Evolutionary conservation across 2,888 invertebrate species (phyloP).

Genomic region (Brenthis daphne): DNA sequence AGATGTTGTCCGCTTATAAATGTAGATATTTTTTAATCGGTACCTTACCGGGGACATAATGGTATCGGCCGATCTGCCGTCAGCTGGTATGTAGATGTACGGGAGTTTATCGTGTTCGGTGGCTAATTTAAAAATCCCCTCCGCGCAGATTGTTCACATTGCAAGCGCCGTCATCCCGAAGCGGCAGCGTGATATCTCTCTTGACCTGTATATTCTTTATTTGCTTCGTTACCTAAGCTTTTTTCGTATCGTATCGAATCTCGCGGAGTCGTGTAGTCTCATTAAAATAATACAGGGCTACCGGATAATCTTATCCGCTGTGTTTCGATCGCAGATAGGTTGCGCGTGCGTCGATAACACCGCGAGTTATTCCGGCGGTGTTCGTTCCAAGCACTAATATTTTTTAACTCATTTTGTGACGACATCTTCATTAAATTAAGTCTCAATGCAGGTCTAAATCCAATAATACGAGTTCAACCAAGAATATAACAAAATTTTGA

Average conservation of each 20-base stretch:
- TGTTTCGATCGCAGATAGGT: slow-evolving; percentile 81
- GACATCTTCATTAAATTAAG: slow-evolving; percentile 79
- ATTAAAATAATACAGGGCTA: slow-evolving; percentile 83
- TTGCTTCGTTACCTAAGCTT: slow-evolving; percentile 78
- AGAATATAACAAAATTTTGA: too few relatives aligned
- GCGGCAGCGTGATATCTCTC: slow-evolving; percentile 73
- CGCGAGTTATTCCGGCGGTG: slow-evolving; percentile 76
- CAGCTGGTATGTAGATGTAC: slow-evolving; percentile 79
- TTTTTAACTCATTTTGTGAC: slow-evolving; percentile 74
- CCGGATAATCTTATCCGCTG: slow-evolving; percentile 82
- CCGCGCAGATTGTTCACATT: slow-evolving; percentile 55
- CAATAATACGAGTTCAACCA: background rate
- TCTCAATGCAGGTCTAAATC: slow-evolving; percentile 41
- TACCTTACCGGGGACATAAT: slow-evolving; percentile 80
- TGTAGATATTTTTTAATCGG: slow-evolving; percentile 79
- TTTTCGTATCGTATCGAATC: slow-evolving; percentile 76
- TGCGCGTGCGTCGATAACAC: slow-evolving; percentile 80
- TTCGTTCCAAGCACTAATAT: slow-evolving; percentile 73
- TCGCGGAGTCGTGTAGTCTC: slow-evolving; percentile 80
- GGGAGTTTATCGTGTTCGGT: slow-evolving; percentile 70
- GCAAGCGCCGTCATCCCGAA: slow-evolving; percentile 59
- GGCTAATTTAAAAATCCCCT: slow-evolving; percentile 77
- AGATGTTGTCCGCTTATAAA: slow-evolving; percentile 79
- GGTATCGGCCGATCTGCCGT: slow-evolving; percentile 80
- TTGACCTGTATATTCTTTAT: slow-evolving; percentile 76